Evolutionary conservation across 2,888 invertebrate species (phyloP).

Genomic region (Megastigmus dorsalis): DNA sequence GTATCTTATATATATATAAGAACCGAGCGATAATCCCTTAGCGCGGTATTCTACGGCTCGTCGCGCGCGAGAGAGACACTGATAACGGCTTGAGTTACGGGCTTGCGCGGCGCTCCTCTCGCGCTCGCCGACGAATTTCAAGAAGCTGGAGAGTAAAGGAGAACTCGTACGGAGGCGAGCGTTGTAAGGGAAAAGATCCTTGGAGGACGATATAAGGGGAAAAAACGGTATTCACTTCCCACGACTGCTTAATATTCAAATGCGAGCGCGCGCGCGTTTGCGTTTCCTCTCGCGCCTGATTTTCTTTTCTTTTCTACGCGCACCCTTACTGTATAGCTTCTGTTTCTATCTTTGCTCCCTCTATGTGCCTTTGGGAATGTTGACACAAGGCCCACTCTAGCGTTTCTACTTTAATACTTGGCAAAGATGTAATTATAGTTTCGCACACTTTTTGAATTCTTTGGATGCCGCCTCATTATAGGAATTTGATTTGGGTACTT

Average conservation of each 20-base stretch:
- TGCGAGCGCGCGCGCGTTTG: not conserved
- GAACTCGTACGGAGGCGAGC: not conserved
- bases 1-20: not conserved
- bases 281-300: constrained; percentile 9
- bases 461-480: too few species aligned
- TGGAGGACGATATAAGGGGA: constrained; percentile 22
- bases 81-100: constrained; percentile 50
- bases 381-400: too few species aligned
- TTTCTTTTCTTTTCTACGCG: not conserved
- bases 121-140: constrained; percentile 17
- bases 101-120: constrained; percentile 21
- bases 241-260: constrained; percentile 59
- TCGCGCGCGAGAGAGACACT: constrained; percentile 30
- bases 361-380: too few species aligned
- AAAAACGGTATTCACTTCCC: constrained; percentile 53
- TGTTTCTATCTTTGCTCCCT: too few species aligned
- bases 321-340: too few species aligned
- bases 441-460: too few species aligned
- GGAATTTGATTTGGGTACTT: too few species aligned
- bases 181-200: too few species aligned
- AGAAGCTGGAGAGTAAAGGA: too few species aligned
- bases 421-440: too few species aligned
- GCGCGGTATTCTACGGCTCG: too few species aligned
- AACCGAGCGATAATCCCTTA: constrained; percentile 26
- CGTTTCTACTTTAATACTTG: too few species aligned